Evolutionary conservation across 2,888 invertebrate genomes (phyloP).

Genomic region (Heliconius charithonia): DNA sequence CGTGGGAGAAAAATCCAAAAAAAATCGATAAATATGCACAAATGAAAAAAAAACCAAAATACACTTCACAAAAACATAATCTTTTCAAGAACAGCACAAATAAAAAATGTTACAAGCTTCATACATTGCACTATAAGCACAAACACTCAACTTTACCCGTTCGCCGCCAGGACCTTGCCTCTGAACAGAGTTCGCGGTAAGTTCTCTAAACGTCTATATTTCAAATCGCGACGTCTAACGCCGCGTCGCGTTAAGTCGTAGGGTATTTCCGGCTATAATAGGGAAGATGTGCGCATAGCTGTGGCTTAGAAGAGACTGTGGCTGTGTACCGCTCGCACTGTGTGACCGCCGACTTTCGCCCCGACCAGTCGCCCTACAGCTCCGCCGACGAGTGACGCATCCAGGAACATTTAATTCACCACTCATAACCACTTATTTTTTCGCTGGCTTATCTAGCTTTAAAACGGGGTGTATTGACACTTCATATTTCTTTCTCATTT

Average conservation of each 20-base stretch:
- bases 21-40: constrained; percentile 71
- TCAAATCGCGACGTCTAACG: constrained; percentile 67
- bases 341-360: constrained; percentile 81
- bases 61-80: constrained; percentile 78
- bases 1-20: constrained; percentile 81
- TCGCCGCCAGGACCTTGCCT: constrained; percentile 74
- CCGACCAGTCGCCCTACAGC: constrained; percentile 82
- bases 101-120: constrained; percentile 72
- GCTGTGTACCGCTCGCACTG: constrained; percentile 71
- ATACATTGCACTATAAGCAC: constrained; percentile 74
- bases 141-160: constrained; percentile 81
- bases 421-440: constrained; percentile 56
- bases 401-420: constrained; percentile 76
- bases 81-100: constrained; percentile 72
- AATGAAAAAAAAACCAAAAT: constrained; percentile 62
- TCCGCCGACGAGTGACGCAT: constrained; percentile 77
- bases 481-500: background rate
- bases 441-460: constrained; percentile 29
- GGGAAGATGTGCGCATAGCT: constrained; percentile 83
- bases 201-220: constrained; percentile 52
- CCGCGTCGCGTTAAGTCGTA: constrained; percentile 71
- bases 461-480: constrained; percentile 6
- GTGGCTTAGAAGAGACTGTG: constrained; percentile 83
- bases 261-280: constrained; percentile 78
- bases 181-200: constrained; percentile 58